Base-by-base conservation (phyloP, 2,797 vertebrate species). In the Halcyon chelicuti region DNA sequence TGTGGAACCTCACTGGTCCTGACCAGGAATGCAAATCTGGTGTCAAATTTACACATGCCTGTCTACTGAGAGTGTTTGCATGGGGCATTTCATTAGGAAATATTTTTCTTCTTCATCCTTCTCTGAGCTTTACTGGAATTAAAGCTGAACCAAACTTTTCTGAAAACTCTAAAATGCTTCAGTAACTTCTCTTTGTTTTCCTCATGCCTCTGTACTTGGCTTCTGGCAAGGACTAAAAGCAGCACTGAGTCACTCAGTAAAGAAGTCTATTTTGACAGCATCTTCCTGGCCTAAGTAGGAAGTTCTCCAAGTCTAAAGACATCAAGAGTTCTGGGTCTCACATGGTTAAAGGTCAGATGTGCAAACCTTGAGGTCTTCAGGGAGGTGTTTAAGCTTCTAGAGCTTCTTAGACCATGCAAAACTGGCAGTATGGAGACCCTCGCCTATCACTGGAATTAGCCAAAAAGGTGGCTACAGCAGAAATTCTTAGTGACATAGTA, bases 251-350 rank as follows among this genome's bases (percentile, higher is more conserved):
- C 94, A 95, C 93, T 95, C 61, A 37, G 42, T 79, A 82, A 95
- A 96, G 94, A 83, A 94, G 88, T 70, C 93, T 96, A 61, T 97
- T 96, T 97, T 96, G 95, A 93, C 92, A 94, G 88, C 81, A 83
- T 65, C 81, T 57, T 62, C 49, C 44, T 87, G 88, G 93, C 72
- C 86, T 54, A 51, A 92, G 72, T 86, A 91, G 84, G 86, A 93
- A 92, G 86, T 78, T 96, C 82, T 79, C 70, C n/a, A 76, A 93
- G 75, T 85, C 75, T 87, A 88, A 87, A 92, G 88, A 62, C 54
- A 86, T 22, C 13, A 4, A 63, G 75, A 33, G 20, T 79, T 93
- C 74, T 95, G 88, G 88, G 91, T 86, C 83, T 87, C 0, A 0
- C 49, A 51, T 77, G 52, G 95, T 96, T 94, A 92, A 93, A 93